These are phyloP conservation scores for Eupeodes luniger DNA, from an alignment of 2,888 invertebrate species.

Conservation along the genomic window DNA sequence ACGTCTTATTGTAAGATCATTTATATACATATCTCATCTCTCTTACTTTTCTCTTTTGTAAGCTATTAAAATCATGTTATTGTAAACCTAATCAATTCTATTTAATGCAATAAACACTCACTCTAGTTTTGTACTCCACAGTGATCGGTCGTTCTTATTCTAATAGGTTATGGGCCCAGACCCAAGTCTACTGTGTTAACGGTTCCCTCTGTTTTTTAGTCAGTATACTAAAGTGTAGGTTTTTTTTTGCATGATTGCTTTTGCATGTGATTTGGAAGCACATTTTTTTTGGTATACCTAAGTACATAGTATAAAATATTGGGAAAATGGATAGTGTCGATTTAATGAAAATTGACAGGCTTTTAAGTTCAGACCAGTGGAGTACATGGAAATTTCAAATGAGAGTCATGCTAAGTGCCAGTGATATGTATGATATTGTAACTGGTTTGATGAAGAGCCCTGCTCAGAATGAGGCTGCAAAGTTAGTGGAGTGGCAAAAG, in stretches of 20 bases:
- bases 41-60: no score
- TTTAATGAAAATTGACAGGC: conserved; percentile 45
- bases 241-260: conserved; percentile 18
- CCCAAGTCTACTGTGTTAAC: conserved; percentile 24
- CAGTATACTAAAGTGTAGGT: background rate
- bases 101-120: no score
- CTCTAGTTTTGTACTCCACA: no score
- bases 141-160: background rate
- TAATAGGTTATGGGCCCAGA: conserved; percentile 58
- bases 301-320: background rate
- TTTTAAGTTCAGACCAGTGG: conserved; percentile 41
- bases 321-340: conserved; percentile 32
- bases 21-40: no score
- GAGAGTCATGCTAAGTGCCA: conserved; percentile 31
- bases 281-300: background rate
- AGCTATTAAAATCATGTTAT: no score
- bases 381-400: conserved; percentile 30
- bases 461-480: no score
- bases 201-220: background rate
- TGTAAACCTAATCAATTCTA: no score
- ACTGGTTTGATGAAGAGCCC: no score
- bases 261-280: conserved; percentile 17
- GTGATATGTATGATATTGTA: no score
- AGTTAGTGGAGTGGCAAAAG: no score
- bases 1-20: no score